Percentiles rank a stretch among this genome's conserved stretches.
Conservation (phyloP, 2,113 vertebrate species). For the Otocyon megalotis region DNA sequence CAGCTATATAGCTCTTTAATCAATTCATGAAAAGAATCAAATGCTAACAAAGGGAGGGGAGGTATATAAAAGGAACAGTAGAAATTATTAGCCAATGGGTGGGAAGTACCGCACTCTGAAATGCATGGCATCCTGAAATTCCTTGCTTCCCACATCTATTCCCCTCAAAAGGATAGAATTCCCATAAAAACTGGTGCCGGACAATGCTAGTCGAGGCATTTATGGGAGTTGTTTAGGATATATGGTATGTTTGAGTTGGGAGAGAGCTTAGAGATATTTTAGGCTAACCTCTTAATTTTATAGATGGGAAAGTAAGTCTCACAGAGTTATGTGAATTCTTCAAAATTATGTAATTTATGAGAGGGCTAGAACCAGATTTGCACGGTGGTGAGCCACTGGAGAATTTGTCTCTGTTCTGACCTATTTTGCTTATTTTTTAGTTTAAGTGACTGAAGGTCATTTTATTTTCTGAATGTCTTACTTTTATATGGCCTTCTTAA, state of each 20-base stretch:
- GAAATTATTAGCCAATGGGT: neutral
- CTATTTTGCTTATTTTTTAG: conserved; percentile 69
- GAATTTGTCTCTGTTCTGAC: conserved; percentile 54
- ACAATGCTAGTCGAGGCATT: neutral
- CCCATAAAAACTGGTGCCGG: neutral
- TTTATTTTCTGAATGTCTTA: conserved; percentile 24
- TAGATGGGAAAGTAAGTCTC: neutral
- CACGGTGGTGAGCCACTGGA: neutral
- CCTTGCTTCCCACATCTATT: neutral
- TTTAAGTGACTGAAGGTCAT: conserved; percentile 28
- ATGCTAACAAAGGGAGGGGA: neutral
- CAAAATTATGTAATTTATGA: conserved; percentile 50
- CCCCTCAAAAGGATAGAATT: neutral
- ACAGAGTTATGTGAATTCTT: conserved; percentile 17
- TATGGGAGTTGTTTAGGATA: neutral
- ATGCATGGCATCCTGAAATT: neutral
- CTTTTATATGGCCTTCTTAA: neutral
- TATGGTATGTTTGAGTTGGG: conserved; percentile 17
- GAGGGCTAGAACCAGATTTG: conserved; percentile 10
- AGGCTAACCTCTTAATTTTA: conserved; percentile 54
- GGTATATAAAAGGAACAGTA: neutral
- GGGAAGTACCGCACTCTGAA: neutral
- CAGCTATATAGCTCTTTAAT: conserved; percentile 6
- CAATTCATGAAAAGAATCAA: conserved; percentile 7
- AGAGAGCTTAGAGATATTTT: conserved; percentile 18